Conservation (phyloP, 2,797 vertebrate genomes). For the Syncerus caffer region DNA sequence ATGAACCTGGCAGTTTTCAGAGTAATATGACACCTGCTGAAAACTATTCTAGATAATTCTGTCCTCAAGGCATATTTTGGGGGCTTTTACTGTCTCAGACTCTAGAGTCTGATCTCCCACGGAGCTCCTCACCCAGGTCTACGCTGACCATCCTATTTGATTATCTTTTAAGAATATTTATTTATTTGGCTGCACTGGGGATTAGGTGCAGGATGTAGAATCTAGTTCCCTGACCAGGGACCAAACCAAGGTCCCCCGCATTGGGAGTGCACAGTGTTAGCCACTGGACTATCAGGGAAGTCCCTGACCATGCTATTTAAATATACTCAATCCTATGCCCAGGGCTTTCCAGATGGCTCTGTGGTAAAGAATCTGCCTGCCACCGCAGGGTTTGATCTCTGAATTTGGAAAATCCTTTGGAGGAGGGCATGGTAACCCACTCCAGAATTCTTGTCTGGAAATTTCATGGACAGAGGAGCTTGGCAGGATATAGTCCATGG, state of each 20-base stretch:
- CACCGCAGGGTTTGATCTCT: background rate
- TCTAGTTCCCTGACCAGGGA: background rate
- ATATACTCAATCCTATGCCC: background rate
- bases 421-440: background rate
- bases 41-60: background rate
- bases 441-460: background rate
- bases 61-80: background rate
- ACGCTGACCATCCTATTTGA: background rate
- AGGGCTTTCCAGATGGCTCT: background rate
- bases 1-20: background rate
- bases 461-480: background rate
- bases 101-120: background rate
- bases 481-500: background rate
- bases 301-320: background rate
- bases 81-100: background rate
- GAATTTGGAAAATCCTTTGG: background rate
- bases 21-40: background rate
- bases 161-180: background rate
- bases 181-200: background rate
- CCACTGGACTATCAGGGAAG: background rate
- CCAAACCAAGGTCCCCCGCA: background rate
- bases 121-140: background rate
- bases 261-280: background rate
- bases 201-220: background rate
- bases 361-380: background rate